Evolutionary conservation across 2,888 invertebrate genomes (phyloP).

Genomic region (Eupithecia dodoneata): DNA sequence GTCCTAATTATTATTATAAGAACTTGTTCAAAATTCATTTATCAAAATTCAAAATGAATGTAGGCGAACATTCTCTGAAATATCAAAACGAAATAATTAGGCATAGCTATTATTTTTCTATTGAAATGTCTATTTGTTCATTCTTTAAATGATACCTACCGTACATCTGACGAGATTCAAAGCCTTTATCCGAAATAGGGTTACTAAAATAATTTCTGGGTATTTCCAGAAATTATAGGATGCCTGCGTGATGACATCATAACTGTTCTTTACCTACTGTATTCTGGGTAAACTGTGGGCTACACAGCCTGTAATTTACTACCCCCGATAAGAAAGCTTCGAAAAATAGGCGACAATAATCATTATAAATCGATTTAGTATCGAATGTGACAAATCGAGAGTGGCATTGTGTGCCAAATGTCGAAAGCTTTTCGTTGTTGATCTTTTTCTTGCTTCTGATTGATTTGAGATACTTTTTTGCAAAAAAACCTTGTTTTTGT

Average conservation of each 20-base stretch:
- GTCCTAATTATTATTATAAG: too few relatives aligned
- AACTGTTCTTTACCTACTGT: not conserved
- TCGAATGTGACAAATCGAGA: conserved; percentile 34
- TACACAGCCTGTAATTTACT: conserved; percentile 47
- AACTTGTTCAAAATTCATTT: too few relatives aligned
- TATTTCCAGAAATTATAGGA: not conserved
- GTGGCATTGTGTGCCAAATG: conserved; percentile 25
- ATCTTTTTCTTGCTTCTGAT: conserved; percentile 4
- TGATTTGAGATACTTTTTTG: not conserved
- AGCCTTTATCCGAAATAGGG: not conserved
- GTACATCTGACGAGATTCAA: not conserved
- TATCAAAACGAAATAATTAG: not conserved
- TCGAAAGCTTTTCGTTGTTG: conserved; percentile 16
- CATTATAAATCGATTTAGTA: conserved; percentile 48
- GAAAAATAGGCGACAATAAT: conserved; percentile 47
- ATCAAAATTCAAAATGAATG: too few relatives aligned
- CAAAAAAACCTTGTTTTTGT: not conserved
- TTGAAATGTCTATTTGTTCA: not conserved
- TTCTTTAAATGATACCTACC: not conserved
- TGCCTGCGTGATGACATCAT: not conserved
- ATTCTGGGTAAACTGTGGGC: conserved; percentile 15
- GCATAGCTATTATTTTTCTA: not conserved
- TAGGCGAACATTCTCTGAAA: too few relatives aligned
- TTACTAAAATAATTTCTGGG: not conserved
- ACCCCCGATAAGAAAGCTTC: conserved; percentile 46